Conservation (phyloP, 2,888 invertebrate genomes). For the Tanaodytes sp. region DNA sequence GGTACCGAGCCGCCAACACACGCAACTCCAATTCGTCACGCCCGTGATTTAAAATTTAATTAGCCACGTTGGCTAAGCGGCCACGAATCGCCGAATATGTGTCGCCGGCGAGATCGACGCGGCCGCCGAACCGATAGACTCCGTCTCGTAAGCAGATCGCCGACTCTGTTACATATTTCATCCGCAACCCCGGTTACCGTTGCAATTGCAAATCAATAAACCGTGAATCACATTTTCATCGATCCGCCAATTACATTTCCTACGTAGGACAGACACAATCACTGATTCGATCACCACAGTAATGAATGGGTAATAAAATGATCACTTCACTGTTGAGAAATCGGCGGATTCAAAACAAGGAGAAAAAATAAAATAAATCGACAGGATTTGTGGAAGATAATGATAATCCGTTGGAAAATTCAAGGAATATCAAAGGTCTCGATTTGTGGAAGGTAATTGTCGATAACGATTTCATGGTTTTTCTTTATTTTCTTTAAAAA, state of each 20-base stretch:
- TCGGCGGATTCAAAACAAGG: no score
- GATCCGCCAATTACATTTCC: not conserved
- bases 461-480: no score
- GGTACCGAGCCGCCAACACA: no score
- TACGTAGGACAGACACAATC: not conserved
- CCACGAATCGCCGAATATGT: not conserved
- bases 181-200: not conserved
- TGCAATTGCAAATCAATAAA: slow-evolving; percentile 18
- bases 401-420: no score
- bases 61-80: not conserved
- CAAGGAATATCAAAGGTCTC: no score
- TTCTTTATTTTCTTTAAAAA: no score
- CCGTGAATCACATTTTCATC: slow-evolving; percentile 24
- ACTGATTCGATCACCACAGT: not conserved
- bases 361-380: not conserved
- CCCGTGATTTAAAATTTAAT: no score
- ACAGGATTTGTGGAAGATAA: not conserved
- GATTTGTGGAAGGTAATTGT: no score
- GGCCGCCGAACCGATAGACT: not conserved
- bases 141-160: slow-evolving; percentile 3
- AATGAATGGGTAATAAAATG: not conserved
- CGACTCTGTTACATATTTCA: slow-evolving; percentile 34
- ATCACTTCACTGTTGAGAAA: not conserved
- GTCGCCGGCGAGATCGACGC: not conserved
- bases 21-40: no score